Conservation (phyloP, 2,888 invertebrate species). For the Erebia palarica region DNA sequence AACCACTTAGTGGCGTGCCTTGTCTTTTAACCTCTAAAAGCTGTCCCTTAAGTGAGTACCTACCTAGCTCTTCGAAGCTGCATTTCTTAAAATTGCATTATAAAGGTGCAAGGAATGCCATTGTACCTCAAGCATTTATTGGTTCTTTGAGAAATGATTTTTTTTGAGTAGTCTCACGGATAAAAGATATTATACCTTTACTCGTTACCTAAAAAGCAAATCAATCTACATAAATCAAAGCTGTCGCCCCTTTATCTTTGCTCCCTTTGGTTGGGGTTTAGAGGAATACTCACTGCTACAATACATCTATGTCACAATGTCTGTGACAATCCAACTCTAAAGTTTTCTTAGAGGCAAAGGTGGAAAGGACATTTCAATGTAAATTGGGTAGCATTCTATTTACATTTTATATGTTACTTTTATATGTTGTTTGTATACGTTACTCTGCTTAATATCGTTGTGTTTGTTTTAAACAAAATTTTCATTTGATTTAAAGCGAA, state of each 20-base stretch:
- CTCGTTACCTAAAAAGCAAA: constrained; percentile 1
- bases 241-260: constrained; percentile 27
- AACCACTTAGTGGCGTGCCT: too few species aligned
- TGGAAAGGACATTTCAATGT: constrained; percentile 32
- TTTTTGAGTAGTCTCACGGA: too few species aligned
- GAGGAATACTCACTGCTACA: constrained; percentile 25
- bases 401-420: constrained; percentile 7
- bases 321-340: constrained; percentile 23
- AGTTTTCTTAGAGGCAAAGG: constrained; percentile 27
- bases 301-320: constrained; percentile 21
- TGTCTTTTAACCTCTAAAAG: too few species aligned
- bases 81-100: too few species aligned
- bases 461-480: not conserved
- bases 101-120: too few species aligned
- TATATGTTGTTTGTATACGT: too few species aligned
- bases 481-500: constrained; percentile 2
- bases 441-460: not conserved
- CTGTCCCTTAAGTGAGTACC: too few species aligned
- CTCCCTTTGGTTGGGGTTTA: constrained; percentile 23
- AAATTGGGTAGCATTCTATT: constrained; percentile 18
- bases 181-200: not conserved
- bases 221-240: constrained; percentile 31
- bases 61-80: too few species aligned
- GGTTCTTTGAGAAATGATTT: too few species aligned
- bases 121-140: too few species aligned